Conservation (phyloP, 2,113 vertebrate species). For the Eubucco bourcierii region DNA sequence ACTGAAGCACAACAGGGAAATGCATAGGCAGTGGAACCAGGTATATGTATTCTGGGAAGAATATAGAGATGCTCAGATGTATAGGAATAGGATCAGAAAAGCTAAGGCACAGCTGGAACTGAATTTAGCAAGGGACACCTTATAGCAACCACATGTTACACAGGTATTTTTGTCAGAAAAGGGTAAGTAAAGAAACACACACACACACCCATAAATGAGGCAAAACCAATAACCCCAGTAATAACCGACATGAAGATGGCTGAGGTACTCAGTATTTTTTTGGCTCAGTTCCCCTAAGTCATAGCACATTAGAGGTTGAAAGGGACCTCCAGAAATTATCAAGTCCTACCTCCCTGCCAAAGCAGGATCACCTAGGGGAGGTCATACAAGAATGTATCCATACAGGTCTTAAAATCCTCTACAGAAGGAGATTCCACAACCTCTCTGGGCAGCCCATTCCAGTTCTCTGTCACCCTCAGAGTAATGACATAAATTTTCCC, state of each 20-base stretch:
- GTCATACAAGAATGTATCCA: too few relatives aligned
- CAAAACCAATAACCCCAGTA: not conserved
- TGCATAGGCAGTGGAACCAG: not conserved
- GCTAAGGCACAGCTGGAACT: not conserved
- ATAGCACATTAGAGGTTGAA: too few relatives aligned
- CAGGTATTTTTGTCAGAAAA: not conserved
- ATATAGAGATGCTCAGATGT: not conserved
- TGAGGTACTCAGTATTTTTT: not conserved
- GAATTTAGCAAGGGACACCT: not conserved
- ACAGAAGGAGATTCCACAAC: too few relatives aligned
- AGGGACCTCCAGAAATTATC: too few relatives aligned
- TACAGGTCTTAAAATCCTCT: too few relatives aligned
- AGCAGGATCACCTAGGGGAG: too few relatives aligned
- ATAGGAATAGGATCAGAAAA: not conserved
- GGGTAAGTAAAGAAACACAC: not conserved
- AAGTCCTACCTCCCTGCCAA: too few relatives aligned
- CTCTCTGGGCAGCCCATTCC: too few relatives aligned
- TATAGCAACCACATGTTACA: not conserved
- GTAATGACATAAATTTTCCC: too few relatives aligned
- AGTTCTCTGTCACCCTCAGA: not conserved
- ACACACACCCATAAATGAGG: too few relatives aligned
- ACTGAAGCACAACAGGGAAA: not conserved
- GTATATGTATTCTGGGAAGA: not conserved
- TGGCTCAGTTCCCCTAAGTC: not conserved
- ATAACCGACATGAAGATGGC: not conserved